phyloP scores from a whole-genome alignment of 23 tunicate genomes.

The Trididemnum nubilum region DNA sequence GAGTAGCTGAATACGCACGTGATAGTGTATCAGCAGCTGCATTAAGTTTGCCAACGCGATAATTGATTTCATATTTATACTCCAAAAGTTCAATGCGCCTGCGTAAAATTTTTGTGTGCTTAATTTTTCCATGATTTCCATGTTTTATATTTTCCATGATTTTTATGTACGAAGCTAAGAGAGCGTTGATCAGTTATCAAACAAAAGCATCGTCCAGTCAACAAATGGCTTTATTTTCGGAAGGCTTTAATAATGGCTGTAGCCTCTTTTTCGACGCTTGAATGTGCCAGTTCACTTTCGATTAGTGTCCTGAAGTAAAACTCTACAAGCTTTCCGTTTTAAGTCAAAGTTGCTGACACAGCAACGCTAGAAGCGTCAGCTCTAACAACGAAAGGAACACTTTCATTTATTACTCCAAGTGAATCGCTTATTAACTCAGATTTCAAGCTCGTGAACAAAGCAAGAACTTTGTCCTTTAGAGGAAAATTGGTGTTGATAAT shows the following conservation, averaged over 20 bases:
- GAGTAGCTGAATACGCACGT: too few relatives aligned
- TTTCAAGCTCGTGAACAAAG: neutral
- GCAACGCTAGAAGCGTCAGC: slow-evolving; percentile 21
- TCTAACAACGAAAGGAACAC: neutral
- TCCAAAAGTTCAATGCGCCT: slow-evolving; percentile 15
- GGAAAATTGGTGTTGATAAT: neutral
- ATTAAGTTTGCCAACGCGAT: slow-evolving; percentile 15
- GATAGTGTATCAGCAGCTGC: too few relatives aligned
- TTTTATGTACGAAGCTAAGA: neutral
- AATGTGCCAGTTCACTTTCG: slow-evolving; percentile 13
- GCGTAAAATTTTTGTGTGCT: slow-evolving; percentile 19
- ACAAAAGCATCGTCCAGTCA: neutral
- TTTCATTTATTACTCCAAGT: slow-evolving; percentile 21
- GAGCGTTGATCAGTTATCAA: slow-evolving; percentile 34
- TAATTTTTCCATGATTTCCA: slow-evolving; percentile 8
- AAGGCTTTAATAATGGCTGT: slow-evolving; percentile 31
- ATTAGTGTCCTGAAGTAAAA: slow-evolving; percentile 1
- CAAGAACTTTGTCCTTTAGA: neutral
- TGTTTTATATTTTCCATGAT: too few relatives aligned
- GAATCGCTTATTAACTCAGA: neutral
- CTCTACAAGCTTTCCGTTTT: slow-evolving; percentile 24
- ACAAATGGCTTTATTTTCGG: slow-evolving; percentile 29
- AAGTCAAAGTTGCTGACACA: slow-evolving; percentile 21
- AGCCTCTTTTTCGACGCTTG: too few relatives aligned
- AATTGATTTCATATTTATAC: neutral